Percentiles rank a stretch among this genome's conserved stretches.
Conservation (phyloP, 2,113 vertebrate species). For the Pluvialis apricaria region DNA sequence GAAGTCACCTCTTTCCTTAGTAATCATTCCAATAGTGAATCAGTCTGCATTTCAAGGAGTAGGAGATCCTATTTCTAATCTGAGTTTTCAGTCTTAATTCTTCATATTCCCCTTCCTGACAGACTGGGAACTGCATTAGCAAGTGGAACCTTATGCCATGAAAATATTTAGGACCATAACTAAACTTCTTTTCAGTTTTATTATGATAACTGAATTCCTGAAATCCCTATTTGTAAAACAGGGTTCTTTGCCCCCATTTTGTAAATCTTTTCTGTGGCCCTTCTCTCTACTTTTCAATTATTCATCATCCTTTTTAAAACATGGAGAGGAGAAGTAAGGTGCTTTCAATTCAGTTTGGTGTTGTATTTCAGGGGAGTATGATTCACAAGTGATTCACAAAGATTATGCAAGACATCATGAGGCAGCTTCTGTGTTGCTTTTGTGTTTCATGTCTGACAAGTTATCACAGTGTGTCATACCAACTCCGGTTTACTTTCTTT, state of each 20-base stretch:
- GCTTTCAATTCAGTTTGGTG: background rate
- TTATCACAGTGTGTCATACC: slow-evolving; percentile 21
- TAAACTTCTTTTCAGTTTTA: background rate
- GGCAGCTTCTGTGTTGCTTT: slow-evolving; percentile 27
- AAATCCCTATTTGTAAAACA: background rate
- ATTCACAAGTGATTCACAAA: slow-evolving; percentile 54
- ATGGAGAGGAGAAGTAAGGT: background rate
- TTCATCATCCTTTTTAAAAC: background rate
- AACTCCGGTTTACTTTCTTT: slow-evolving; percentile 12
- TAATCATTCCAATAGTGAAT: background rate
- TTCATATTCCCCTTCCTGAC: background rate
- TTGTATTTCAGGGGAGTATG: slow-evolving; percentile 17
- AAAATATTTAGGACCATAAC: background rate
- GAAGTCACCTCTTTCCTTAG: background rate
- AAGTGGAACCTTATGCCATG: background rate
- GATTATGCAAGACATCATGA: slow-evolving; percentile 35
- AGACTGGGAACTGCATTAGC: background rate
- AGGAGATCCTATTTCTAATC: background rate
- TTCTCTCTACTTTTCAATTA: slow-evolving; percentile 11
- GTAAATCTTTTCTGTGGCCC: background rate
- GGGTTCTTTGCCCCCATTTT: background rate
- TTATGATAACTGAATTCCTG: background rate
- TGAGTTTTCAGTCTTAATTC: background rate
- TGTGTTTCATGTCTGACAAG: slow-evolving; percentile 3
- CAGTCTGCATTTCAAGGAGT: background rate